Conservation (phyloP, 2,888 invertebrate genomes). For the Drosophila gaucha region DNA sequence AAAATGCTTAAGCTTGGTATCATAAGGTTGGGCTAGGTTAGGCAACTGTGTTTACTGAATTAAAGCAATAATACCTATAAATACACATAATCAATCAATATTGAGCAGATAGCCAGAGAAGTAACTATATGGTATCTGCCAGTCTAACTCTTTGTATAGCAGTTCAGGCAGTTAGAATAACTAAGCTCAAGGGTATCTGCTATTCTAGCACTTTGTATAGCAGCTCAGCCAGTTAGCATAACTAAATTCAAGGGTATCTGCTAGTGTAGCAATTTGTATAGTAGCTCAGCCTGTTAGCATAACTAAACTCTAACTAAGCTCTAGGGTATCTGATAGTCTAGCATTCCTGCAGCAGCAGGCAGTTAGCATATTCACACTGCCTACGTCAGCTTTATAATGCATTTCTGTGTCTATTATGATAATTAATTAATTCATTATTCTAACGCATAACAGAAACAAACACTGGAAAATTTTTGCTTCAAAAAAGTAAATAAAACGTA, state of each 20-base stretch:
- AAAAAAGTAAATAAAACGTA: neutral
- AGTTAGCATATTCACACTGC: neutral
- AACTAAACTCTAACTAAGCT: no score
- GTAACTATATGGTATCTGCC: no score
- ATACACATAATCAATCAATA: no score
- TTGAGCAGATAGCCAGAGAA: no score
- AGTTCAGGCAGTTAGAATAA: no score
- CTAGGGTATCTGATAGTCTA: no score
- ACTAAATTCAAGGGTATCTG: neutral
- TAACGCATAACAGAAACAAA: neutral
- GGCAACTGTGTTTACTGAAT: no score
- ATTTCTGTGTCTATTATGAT: conserved; percentile 11
- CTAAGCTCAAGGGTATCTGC: neutral
- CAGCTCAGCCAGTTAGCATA: neutral
- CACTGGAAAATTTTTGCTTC: conserved; percentile 8
- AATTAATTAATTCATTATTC: conserved; percentile 8
- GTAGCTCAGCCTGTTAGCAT: no score
- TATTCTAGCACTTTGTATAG: neutral
- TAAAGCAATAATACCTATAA: neutral
- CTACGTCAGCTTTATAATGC: conserved; percentile 4
- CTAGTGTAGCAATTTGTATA: no score
- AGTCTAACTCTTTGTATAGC: no score
- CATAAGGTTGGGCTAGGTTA: neutral
- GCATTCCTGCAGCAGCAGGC: neutral
- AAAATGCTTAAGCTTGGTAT: neutral